Conservation (phyloP, 2,113 vertebrate species). For the Malurus alboscapulatus region DNA sequence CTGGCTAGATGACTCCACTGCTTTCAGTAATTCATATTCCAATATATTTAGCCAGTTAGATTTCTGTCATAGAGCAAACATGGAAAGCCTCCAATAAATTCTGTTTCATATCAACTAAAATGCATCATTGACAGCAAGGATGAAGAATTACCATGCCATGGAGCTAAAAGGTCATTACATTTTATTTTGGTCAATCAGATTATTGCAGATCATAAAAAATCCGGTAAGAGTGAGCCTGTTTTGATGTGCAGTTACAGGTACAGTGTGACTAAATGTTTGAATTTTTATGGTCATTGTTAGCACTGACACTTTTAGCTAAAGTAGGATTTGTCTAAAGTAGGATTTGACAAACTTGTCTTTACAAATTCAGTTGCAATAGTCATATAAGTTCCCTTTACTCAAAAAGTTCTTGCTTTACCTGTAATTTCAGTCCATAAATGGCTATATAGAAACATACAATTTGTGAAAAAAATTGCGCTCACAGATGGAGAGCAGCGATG, state of each 20-base stretch:
- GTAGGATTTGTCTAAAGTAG: background rate
- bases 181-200: slow-evolving; percentile 43
- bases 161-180: slow-evolving; percentile 41
- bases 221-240: background rate
- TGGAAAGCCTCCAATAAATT: background rate
- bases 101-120: slow-evolving; percentile 43
- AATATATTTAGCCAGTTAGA: background rate
- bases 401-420: background rate
- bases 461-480: background rate
- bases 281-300: background rate
- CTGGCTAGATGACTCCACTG: background rate
- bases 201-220: slow-evolving; percentile 49
- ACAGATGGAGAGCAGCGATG: accelerated
- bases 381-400: background rate
- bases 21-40: background rate
- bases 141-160: slow-evolving; percentile 42
- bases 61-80: background rate
- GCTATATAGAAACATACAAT: background rate
- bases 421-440: background rate
- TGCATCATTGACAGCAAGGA: slow-evolving; percentile 21
- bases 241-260: background rate
- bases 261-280: background rate
- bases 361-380: background rate
- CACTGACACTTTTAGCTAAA: background rate
- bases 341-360: background rate